Evolutionary conservation across 2,797 vertebrate genomes (phyloP).

Genomic region (Sternotherus odoratus): DNA sequence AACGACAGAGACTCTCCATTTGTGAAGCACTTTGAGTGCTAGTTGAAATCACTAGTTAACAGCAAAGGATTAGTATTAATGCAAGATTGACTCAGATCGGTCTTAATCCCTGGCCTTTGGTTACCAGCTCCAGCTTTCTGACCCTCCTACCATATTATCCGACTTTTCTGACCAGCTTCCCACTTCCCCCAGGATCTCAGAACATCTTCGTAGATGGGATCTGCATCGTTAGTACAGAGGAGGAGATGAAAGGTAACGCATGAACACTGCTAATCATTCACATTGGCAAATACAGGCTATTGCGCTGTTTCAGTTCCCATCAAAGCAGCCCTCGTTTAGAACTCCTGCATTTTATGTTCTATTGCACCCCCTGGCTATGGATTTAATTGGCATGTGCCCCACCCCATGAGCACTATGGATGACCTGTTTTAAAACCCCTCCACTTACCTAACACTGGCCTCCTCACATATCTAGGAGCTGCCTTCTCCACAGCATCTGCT

Average conservation of each 20-base stretch:
- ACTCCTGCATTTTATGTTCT: rapidly evolving
- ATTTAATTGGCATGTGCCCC: background rate
- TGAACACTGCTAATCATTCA: background rate
- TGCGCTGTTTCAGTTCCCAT: rapidly evolving
- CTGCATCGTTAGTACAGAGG: background rate
- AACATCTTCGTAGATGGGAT: background rate
- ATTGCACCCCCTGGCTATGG: background rate
- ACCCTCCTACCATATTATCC: background rate
- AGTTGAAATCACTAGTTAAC: background rate
- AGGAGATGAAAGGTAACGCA: background rate
- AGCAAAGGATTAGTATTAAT: background rate
- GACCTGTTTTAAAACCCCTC: background rate
- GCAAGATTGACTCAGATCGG: background rate
- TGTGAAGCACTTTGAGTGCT: background rate
- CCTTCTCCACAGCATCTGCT: rapidly evolving
- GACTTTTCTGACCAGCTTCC: background rate
- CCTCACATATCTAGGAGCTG: background rate
- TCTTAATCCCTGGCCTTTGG: conserved; percentile 1
- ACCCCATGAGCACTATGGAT: background rate
- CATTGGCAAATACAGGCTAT: too few relatives aligned
- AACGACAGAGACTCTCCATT: background rate
- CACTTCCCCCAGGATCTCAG: rapidly evolving
- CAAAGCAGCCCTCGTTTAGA: rapidly evolving
- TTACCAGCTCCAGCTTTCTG: conserved; percentile 5
- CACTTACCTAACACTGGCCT: background rate